phyloP scores from a whole-genome alignment of 2,888 invertebrate genomes.

The Himalopsyche kuldschensis region DNA sequence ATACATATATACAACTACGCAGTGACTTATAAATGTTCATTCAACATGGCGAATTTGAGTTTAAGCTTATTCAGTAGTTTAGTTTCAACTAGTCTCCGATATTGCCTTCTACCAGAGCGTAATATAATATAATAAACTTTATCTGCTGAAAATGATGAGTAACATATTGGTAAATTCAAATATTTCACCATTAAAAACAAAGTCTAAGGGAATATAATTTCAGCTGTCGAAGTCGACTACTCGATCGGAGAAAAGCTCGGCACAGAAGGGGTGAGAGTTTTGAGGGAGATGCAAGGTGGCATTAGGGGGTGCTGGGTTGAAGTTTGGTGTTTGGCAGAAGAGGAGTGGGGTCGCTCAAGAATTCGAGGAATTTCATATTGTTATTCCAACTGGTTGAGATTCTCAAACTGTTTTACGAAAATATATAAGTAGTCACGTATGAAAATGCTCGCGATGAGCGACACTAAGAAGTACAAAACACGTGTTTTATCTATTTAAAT shows the following conservation, averaged over 20 bases:
- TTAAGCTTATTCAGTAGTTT: too few relatives aligned
- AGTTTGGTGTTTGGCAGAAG: not conserved
- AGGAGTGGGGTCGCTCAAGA: not conserved
- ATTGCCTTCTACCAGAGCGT: too few relatives aligned
- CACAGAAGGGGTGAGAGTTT: not conserved
- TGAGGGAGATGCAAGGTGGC: not conserved
- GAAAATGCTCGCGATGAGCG: too few relatives aligned
- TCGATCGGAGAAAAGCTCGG: not conserved
- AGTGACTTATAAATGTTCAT: not conserved
- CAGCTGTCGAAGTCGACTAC: not conserved
- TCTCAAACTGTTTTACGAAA: not conserved
- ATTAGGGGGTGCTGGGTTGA: not conserved
- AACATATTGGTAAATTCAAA: not conserved
- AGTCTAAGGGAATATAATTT: not conserved
- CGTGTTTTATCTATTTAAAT: too few relatives aligned
- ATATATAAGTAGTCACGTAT: too few relatives aligned
- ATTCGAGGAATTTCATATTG: constrained; percentile 25
- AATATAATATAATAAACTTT: too few relatives aligned
- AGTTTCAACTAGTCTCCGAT: not conserved
- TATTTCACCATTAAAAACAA: not conserved
- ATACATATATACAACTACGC: too few relatives aligned
- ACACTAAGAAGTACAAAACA: too few relatives aligned
- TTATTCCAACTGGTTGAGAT: constrained; percentile 7
- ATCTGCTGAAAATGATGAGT: too few relatives aligned
- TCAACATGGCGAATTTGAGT: not conserved